Conservation (phyloP, 2,888 invertebrate species). For the Anarsia innoxiella region DNA sequence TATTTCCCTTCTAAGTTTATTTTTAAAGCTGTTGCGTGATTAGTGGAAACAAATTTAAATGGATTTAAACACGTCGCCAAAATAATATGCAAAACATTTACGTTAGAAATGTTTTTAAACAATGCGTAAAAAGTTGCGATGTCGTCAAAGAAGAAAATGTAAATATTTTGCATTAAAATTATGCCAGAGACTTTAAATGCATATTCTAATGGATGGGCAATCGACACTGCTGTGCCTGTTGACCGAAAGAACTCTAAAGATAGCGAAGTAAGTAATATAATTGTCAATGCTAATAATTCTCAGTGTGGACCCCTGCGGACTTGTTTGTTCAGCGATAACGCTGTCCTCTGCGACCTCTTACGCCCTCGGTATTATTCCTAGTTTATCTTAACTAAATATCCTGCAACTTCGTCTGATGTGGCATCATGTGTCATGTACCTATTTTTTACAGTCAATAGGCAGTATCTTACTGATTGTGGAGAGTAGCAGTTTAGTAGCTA, state of each 20-base stretch:
- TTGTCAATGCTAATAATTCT: too few species aligned
- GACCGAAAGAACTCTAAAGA: slow-evolving; percentile 54
- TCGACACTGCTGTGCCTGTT: slow-evolving; percentile 59
- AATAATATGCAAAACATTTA: background rate
- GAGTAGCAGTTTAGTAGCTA: slow-evolving; percentile 6
- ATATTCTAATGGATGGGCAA: slow-evolving; percentile 64
- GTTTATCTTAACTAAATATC: slow-evolving; percentile 23
- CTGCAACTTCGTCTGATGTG: slow-evolving; percentile 32
- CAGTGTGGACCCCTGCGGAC: slow-evolving; percentile 56
- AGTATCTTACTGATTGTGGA: slow-evolving; percentile 11
- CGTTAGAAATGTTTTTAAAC: background rate
- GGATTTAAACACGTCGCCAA: background rate
- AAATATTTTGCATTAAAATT: slow-evolving; percentile 6
- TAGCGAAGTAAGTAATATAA: slow-evolving; percentile 68
- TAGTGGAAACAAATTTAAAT: background rate
- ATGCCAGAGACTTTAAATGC: slow-evolving; percentile 48
- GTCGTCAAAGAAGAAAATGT: slow-evolving; percentile 1
- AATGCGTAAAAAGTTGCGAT: slow-evolving; percentile 5
- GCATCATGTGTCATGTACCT: slow-evolving; percentile 29
- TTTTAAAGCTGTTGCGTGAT: background rate
- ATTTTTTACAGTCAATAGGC: too few species aligned
- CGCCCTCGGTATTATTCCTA: slow-evolving; percentile 30
- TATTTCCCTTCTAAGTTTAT: too few species aligned
- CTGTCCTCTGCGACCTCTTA: too few species aligned
- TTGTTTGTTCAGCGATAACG: slow-evolving; percentile 57